Percentiles rank a stretch among this genome's conserved stretches.
Conservation (phyloP, 2,797 vertebrate species). For the Premnoplex brunnescens region DNA sequence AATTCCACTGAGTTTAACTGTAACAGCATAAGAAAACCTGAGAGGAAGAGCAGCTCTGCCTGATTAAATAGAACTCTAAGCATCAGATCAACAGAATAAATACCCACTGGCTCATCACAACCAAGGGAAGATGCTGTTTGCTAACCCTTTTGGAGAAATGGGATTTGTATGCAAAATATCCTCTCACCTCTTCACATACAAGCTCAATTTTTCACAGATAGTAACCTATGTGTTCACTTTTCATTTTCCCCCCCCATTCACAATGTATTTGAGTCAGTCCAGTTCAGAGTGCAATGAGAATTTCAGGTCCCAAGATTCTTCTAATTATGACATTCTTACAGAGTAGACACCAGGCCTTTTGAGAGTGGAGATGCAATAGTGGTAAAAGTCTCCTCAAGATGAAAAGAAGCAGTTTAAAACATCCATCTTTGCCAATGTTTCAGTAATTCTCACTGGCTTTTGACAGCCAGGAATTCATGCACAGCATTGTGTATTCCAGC, state of each 20-base stretch:
- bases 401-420: not conserved
- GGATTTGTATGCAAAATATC: not conserved
- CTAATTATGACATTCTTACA: not conserved
- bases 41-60: not conserved
- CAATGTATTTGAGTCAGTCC: not conserved
- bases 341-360: not conserved
- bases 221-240: not conserved
- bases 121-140: not conserved
- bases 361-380: not conserved
- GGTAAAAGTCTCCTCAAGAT: not conserved
- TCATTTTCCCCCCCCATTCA: not conserved
- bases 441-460: not conserved
- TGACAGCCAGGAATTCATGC: not conserved
- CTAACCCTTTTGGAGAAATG: not conserved
- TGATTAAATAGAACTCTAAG: slow-evolving; percentile 14
- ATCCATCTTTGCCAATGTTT: not conserved
- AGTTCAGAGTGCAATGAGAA: not conserved
- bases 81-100: slow-evolving; percentile 25
- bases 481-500: not conserved
- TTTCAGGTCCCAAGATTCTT: not conserved
- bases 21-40: not conserved
- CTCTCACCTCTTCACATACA: not conserved
- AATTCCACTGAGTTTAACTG: slow-evolving; percentile 36
- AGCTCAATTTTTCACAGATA: not conserved
- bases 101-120: not conserved